These are phyloP conservation scores for Aegotheles bennettii DNA, from an alignment of 2,113 vertebrate species.

Conservation along the genomic window DNA sequence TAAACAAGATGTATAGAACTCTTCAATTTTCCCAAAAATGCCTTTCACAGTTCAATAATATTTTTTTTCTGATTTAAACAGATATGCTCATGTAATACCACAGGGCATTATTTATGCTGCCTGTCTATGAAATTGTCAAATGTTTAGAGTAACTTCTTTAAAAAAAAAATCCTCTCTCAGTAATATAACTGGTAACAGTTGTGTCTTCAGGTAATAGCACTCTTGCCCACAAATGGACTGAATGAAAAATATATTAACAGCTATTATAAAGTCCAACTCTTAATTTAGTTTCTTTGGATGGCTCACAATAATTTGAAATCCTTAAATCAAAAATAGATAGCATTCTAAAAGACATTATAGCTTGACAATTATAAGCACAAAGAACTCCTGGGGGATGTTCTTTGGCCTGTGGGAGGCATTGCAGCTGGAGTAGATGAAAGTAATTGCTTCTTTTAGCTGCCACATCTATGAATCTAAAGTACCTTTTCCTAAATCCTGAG, in stretches of 20 bases:
- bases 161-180: neutral
- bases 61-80: neutral
- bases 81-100: neutral
- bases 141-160: neutral
- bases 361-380: neutral
- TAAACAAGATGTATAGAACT: neutral
- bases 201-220: neutral
- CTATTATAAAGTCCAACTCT: slow-evolving; percentile 2
- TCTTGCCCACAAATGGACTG: neutral
- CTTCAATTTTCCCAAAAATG: neutral
- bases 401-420: slow-evolving; percentile 45
- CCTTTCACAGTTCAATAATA: neutral
- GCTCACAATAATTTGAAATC: slow-evolving; percentile 8
- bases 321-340: slow-evolving; percentile 43
- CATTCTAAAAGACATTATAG: slow-evolving; percentile 23
- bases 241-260: slow-evolving; percentile 27
- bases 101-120: neutral
- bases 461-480: slow-evolving; percentile 39
- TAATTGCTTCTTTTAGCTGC: slow-evolving; percentile 45
- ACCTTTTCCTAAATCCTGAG: neutral
- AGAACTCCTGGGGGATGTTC: slow-evolving; percentile 42
- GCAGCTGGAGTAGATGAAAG: neutral
- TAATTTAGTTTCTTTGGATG: slow-evolving; percentile 18
- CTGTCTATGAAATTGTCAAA: neutral
- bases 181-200: neutral